Base-by-base conservation (phyloP, 2,797 vertebrate genomes). In the Eupleurogrammus muticus region DNA sequence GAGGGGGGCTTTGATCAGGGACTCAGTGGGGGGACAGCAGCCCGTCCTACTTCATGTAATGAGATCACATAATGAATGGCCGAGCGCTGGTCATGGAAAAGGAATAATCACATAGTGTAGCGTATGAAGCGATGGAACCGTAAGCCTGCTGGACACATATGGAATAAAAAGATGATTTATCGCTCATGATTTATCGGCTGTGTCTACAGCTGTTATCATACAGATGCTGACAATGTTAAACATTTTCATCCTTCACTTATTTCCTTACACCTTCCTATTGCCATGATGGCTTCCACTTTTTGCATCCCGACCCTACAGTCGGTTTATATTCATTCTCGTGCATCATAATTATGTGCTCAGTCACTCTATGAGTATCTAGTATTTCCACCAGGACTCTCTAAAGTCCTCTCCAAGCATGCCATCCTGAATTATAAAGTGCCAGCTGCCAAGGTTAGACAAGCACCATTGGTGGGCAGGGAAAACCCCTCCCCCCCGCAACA, bases 341-440 rank as follows among this genome's bases (percentile, higher is more conserved):
- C 9, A 50, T 64, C 35, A 28, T 16, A 47, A 77, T 40, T 64
- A 69, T 60, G 78, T 13, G 70, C 73, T 77, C 59, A 82, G 36
- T 85, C 60, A 46, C 82, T 87, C 75, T 83, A 80, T 87, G 86
- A 80, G 70, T 69, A 73, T 85, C 66, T 75, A 79, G 79, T 84
- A 81, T 88, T 88, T 88, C 79, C 79, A 87, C 56, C 4, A 60
- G 68, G 77, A 70, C 59, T 63, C 49, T 72, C 63, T 62, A 60
- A 82, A 80, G 76, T 75, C 63, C 1, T 47, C 63, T 65, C 73
- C 54, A 24, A 78, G 73, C 54, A 60, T 81, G 79, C 76, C 65
- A 56, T 74, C 77, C 70, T 76, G 79, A 81, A 82, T 88, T 82
- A 86, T 85, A 82, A 86, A 87, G 73, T 61, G 67, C 70, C 86